These are phyloP conservation scores for Drosophila leontia DNA, from an alignment of 1,140 invertebrate species.

Conservation along the genomic window DNA sequence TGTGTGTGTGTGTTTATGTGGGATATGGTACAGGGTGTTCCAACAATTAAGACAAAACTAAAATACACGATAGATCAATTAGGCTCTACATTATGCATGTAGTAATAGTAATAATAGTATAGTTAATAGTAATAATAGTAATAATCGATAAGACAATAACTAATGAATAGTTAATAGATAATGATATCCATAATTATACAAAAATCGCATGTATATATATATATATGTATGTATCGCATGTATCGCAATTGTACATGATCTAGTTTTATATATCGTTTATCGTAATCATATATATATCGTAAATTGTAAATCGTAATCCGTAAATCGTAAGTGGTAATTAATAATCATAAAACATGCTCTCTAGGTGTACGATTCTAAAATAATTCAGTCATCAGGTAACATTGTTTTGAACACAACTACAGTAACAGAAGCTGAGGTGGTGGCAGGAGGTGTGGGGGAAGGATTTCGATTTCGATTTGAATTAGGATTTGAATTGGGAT, in stretches of 20 bases:
- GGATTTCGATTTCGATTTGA: slow-evolving; percentile 19
- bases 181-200: slow-evolving; percentile 37
- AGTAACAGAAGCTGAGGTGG: slow-evolving; percentile 84
- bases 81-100: slow-evolving; percentile 70
- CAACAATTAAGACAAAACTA: slow-evolving; percentile 52
- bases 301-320: slow-evolving; percentile 14
- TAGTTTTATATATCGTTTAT: neutral
- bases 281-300: slow-evolving; percentile 10
- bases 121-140: slow-evolving; percentile 48
- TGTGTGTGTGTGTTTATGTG: slow-evolving; percentile 19
- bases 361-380: slow-evolving; percentile 81
- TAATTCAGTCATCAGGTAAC: slow-evolving; percentile 85
- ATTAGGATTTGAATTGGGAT: neutral
- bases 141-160: slow-evolving; percentile 55
- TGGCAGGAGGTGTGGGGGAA: slow-evolving; percentile 37
- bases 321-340: slow-evolving; percentile 34
- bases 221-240: too few relatives aligned
- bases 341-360: slow-evolving; percentile 73
- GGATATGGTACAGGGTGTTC: slow-evolving; percentile 47
- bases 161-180: slow-evolving; percentile 54
- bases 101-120: slow-evolving; percentile 58
- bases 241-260: too few relatives aligned
- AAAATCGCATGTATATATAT: too few relatives aligned
- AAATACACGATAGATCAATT: slow-evolving; percentile 56
- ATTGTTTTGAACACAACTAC: slow-evolving; percentile 85